Percentiles rank a stretch among this genome's conserved stretches.
These are phyloP conservation scores for Caretta caretta DNA, from an alignment of 2,113 vertebrate species.

Conservation along the genomic window DNA sequence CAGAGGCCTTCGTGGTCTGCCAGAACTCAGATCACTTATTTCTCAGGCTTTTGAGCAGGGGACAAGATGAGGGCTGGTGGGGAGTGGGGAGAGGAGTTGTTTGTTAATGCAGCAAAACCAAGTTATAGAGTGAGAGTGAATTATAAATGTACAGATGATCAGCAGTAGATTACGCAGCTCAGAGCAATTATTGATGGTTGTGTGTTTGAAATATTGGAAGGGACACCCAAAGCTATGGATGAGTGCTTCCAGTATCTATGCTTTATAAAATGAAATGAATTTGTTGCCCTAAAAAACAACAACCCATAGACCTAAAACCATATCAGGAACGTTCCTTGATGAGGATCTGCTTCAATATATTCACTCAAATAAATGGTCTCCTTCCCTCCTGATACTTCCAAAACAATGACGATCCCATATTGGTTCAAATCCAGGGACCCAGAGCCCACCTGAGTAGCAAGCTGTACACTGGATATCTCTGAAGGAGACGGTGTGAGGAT, in stretches of 20 bases:
- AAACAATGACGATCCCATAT: background rate
- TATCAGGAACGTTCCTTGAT: background rate
- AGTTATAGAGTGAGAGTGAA: fast-evolving
- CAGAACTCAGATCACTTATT: background rate
- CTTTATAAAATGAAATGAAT: background rate
- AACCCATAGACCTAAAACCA: background rate
- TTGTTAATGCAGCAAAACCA: background rate
- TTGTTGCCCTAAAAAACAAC: background rate
- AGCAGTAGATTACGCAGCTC: background rate
- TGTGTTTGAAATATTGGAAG: background rate
- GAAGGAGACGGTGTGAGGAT: slow-evolving; percentile 61
- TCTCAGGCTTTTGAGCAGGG: background rate
- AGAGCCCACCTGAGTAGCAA: background rate
- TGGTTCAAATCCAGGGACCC: background rate
- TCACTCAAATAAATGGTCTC: background rate
- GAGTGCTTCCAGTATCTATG: background rate
- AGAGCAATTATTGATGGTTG: background rate
- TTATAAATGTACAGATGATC: background rate
- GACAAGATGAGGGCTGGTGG: background rate
- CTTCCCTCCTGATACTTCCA: background rate
- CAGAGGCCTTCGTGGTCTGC: slow-evolving; percentile 48
- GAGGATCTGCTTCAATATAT: background rate
- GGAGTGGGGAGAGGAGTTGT: background rate
- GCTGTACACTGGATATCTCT: background rate
- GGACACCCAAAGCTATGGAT: background rate